Percentiles rank a stretch among this genome's conserved stretches.
These are phyloP conservation scores for Agrotis ipsilon DNA, from an alignment of 2,888 invertebrate species.

Conservation along the genomic window DNA sequence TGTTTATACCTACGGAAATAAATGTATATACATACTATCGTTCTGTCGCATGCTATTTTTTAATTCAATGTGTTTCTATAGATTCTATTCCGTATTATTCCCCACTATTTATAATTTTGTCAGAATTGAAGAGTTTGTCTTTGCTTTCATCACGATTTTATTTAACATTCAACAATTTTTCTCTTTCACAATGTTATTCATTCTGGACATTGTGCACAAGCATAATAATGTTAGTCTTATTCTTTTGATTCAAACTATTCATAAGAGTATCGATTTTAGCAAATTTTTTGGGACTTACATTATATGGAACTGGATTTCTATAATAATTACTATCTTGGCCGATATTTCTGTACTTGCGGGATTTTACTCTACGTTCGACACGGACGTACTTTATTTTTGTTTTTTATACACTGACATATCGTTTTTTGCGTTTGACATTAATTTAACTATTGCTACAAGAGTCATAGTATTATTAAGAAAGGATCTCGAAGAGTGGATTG, in stretches of 20 bases:
- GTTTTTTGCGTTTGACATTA: conserved; percentile 15
- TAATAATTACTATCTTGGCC: not conserved
- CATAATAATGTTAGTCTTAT: conserved; percentile 37
- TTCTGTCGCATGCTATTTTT: conserved; percentile 5
- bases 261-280: conserved; percentile 24
- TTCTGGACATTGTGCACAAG: conserved; percentile 19
- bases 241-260: conserved; percentile 44
- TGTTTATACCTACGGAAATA: conserved; percentile 25
- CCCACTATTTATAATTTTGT: too few species aligned
- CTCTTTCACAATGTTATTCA: conserved; percentile 12
- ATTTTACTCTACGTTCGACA: not conserved
- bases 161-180: not conserved
- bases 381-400: not conserved
- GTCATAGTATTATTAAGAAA: conserved; percentile 13
- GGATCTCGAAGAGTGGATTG: conserved; percentile 27
- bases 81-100: not conserved
- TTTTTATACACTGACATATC: not conserved
- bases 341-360: not conserved
- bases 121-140: too few species aligned
- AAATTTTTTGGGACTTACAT: conserved; percentile 18
- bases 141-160: not conserved
- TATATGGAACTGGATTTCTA: conserved; percentile 43
- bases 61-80: not conserved
- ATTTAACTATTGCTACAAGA: conserved; percentile 8
- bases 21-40: conserved; percentile 9